Evolutionary conservation across 1,140 invertebrate genomes (phyloP), one percentile per base, ranked within the genome.

Genomic region (Eumaeus atala): DNA sequence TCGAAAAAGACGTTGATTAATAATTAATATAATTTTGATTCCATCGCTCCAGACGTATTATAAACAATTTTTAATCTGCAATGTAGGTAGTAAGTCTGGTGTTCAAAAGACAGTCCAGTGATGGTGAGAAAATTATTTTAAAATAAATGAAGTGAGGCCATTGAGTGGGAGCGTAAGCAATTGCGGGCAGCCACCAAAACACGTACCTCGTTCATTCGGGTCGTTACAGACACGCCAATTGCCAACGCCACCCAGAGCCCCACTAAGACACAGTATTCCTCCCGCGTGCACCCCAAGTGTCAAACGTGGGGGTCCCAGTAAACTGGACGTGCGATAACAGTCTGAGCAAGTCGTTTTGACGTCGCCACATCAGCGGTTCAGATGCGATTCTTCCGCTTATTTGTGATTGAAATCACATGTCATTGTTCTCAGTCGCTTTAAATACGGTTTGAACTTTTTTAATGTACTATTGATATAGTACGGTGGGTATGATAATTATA

Each of bases 121-220:
- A 47, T 17, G 33, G 33, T 48, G 42, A 40, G 21, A 51, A 57
- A 59, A 59, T 59, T 9, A 56, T 64, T 61, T 63, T 49, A 55
- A 54, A 67, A 55, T 51, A 58, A 53, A 55, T 58, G 49, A 61
- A 59, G 48, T 56, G 62, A 59, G 54, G 56, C 62, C 62, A 65
- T 65, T 68, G 53, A 61, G 51, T n/a, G 65, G 56, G 59, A 64
- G 69, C 73, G 70, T 67, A 74, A 77, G 67, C 74, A 77, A 78
- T 83, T 78, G 74, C 48, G 68, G 66, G 66, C 59, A 69, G 68
- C 74, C 74, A 74, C 77, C 77, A 81, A 77, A 80, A 81, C 79
- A 83, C 79, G 79, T 83, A 79, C 58, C 72, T 71, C 77, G 72
- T 77, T 80, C 75, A 79, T 79, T 77, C 60, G 59, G 54, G 61